A percentile compares a stretch with the other conserved stretches of the same genome.
Evolutionary conservation across 1,140 invertebrate genomes (phyloP).

Genomic region (Trachelipus rathkii): DNA sequence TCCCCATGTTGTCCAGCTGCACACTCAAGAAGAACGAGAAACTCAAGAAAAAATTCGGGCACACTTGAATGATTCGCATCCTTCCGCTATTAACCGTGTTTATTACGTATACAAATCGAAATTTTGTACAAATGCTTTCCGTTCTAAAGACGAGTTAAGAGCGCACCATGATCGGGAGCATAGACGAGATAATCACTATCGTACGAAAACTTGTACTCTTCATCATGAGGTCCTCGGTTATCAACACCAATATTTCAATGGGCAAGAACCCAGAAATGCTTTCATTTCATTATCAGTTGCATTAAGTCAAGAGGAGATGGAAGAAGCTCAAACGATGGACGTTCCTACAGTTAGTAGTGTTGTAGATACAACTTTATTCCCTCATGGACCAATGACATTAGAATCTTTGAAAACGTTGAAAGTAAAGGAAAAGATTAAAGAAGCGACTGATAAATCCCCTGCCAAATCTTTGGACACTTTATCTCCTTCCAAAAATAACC

Average conservation of each 20-base stretch:
- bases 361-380: slow-evolving; percentile 41
- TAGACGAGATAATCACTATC: slow-evolving; percentile 43
- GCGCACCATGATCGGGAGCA: slow-evolving; percentile 44
- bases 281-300: slow-evolving; percentile 36
- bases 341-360: slow-evolving; percentile 43
- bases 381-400: slow-evolving; percentile 28
- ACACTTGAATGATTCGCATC: slow-evolving; percentile 37
- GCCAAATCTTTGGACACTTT: neutral
- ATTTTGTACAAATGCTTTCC: slow-evolving; percentile 45
- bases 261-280: slow-evolving; percentile 37
- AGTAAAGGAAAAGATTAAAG: slow-evolving; percentile 10
- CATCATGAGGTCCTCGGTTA: slow-evolving; percentile 42
- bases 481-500: slow-evolving; percentile 31
- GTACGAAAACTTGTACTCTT: slow-evolving; percentile 42
- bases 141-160: slow-evolving; percentile 41
- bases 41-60: slow-evolving; percentile 36
- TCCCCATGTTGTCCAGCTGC: slow-evolving; percentile 32
- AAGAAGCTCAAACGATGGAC: slow-evolving; percentile 36
- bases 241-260: slow-evolving; percentile 43
- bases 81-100: slow-evolving; percentile 38
- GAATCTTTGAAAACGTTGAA: slow-evolving; percentile 29
- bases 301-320: slow-evolving; percentile 37
- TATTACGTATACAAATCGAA: slow-evolving; percentile 45
- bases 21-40: slow-evolving; percentile 41
- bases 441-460: neutral